A percentile compares a stretch with the other conserved stretches of the same genome.
These are phyloP conservation scores for Varanus salvator DNA, from an alignment of 2,113 vertebrate species.

Conservation along the genomic window DNA sequence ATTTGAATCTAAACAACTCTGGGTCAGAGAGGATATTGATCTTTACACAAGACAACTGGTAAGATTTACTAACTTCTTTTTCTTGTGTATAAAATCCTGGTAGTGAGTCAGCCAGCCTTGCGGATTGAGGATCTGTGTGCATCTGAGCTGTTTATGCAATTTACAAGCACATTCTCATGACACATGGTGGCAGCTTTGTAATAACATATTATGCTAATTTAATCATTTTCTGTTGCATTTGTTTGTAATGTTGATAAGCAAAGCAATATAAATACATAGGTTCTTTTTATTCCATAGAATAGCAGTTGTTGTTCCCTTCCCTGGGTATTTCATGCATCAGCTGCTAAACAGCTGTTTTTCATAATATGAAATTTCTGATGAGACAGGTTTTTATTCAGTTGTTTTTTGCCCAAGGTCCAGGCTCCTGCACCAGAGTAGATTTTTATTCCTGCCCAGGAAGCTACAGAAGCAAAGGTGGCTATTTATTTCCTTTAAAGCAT, in stretches of 20 bases:
- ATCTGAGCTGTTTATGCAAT: constrained; percentile 1
- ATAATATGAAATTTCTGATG: constrained; percentile 22
- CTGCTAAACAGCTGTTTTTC: constrained; percentile 6
- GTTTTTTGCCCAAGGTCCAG: neutral
- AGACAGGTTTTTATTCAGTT: neutral
- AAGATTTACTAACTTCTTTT: neutral
- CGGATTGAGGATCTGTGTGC: neutral
- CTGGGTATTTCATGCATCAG: constrained; percentile 19
- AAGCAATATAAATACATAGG: constrained; percentile 16
- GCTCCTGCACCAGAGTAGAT: neutral
- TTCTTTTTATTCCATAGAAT: constrained; percentile 12
- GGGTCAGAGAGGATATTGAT: neutral
- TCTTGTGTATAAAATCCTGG: neutral
- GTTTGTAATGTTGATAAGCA: constrained; percentile 14
- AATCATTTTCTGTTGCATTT: constrained; percentile 8
- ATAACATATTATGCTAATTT: constrained; percentile 34
- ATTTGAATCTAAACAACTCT: neutral
- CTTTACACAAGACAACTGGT: neutral
- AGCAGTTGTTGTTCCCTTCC: constrained; percentile 5
- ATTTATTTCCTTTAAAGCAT: neutral
- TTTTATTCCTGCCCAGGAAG: neutral
- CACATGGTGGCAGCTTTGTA: neutral
- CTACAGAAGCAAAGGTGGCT: neutral
- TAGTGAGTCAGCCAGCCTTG: neutral
- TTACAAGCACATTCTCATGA: constrained; percentile 1